Evolutionary conservation across 2,797 vertebrate genomes (phyloP).

Genomic region (Anguilla pacifica): DNA sequence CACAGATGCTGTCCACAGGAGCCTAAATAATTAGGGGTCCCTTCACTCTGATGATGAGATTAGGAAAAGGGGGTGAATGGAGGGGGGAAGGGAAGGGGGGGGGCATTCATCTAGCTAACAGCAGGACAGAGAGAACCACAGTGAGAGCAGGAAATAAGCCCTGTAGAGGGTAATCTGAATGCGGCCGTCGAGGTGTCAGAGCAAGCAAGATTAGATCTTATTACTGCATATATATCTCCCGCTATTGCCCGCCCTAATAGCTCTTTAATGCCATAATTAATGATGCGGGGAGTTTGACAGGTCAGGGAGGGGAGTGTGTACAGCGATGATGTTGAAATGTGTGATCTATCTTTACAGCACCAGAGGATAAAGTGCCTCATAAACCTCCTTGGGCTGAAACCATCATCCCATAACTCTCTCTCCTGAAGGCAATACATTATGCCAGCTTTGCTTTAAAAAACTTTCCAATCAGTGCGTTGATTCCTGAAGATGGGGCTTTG

Average conservation of each 20-base stretch:
- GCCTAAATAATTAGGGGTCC: background rate
- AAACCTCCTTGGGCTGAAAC: constrained; percentile 51
- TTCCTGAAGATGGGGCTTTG: background rate
- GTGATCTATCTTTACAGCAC: constrained; percentile 53
- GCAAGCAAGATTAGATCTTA: constrained; percentile 40
- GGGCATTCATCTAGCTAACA: background rate
- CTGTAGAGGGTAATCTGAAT: constrained; percentile 10
- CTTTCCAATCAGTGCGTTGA: constrained; percentile 19
- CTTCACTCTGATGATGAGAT: background rate
- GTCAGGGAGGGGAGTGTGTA: constrained; percentile 20
- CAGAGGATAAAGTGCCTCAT: constrained; percentile 56
- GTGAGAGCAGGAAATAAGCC: background rate
- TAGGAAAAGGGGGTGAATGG: background rate
- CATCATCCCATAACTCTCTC: constrained; percentile 54
- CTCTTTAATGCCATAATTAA: constrained; percentile 55
- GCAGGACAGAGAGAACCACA: background rate
- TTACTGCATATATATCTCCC: constrained; percentile 40
- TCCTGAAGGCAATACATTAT: constrained; percentile 48
- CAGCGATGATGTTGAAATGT: constrained; percentile 45
- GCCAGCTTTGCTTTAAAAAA: constrained; percentile 36
- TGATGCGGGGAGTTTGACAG: constrained; percentile 42
- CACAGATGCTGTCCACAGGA: background rate
- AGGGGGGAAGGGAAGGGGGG: background rate
- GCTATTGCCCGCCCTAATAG: constrained; percentile 32
- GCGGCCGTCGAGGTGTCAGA: background rate